Evolutionary conservation across 2,113 vertebrate species (phyloP), one percentile per base, ranked within the genome.

Genomic region (Lanius ludovicianus): DNA sequence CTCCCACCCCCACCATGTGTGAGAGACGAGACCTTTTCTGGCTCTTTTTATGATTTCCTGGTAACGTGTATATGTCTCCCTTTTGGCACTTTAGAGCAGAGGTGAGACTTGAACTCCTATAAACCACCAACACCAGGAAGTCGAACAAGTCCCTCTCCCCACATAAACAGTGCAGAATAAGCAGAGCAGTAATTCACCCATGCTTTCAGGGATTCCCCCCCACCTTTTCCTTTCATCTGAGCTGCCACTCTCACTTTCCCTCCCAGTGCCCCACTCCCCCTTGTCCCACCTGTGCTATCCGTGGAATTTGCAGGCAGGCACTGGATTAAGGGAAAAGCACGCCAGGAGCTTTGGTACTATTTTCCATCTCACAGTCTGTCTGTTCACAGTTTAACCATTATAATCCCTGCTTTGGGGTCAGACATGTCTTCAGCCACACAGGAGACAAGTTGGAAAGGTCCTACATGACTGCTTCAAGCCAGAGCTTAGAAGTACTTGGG

Each of bases 261-360:
- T 53, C 25, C 44, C 76, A n/a, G 33, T 8, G 19, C 46, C 28
- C 56, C 1, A 53, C 50, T 84, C 60, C 74, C 92, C 49, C 15
- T 62, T n/a, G 5, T 47, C 52, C 64, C 5, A 15, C 64, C 93
- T 87, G 83, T 91, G 92, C 97, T 96, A 78, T 95, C 96, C 94
- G 14, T 47, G 82, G 96, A 94, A 91, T 91, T 35, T 49, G 20
- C 75, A 76, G 83, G 75, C 90, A 94, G 87, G 82, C 39, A 20
- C 76, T 91, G 89, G 90, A 94, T 93, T 80, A 92, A 69, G 69
- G 60, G 28, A 59, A 88, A 85, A 68, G 77, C 77, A 90, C 1
- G 0, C 62, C 52, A 30, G 82, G 46, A 93, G 52, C 35, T 91
- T 90, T 65, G 77, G 59, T 75, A 4, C 68, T 42, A 11, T 17